phyloP scores from a whole-genome alignment of 2,797 vertebrate species.

The Enteromius treurensis region DNA sequence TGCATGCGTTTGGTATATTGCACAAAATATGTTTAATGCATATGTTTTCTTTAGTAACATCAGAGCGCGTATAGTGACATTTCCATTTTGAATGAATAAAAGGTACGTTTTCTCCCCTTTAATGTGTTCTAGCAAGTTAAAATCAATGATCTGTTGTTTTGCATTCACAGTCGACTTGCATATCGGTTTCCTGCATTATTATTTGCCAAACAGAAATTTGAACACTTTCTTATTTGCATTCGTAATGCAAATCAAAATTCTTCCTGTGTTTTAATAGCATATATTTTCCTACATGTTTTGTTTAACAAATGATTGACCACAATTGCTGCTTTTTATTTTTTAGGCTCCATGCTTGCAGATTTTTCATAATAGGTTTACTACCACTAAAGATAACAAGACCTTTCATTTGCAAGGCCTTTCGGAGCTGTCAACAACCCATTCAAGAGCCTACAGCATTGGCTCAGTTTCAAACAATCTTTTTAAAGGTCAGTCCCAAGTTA shows the following conservation, averaged over 20 bases:
- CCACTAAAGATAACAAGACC: constrained; percentile 48
- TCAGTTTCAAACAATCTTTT: constrained; percentile 42
- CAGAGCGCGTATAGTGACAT: not conserved
- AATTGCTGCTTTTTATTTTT: constrained; percentile 47
- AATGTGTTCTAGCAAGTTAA: not conserved
- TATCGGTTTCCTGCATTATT: constrained; percentile 27
- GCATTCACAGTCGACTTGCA: not conserved
- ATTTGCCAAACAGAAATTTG: constrained; percentile 43
- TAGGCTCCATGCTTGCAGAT: constrained; percentile 37
- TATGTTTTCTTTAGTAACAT: not conserved
- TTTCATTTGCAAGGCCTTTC: constrained; percentile 42
- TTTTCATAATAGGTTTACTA: constrained; percentile 34
- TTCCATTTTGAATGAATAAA: constrained; percentile 22
- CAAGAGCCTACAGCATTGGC: constrained; percentile 16
- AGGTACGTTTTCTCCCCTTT: not conserved
- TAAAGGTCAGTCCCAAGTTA: constrained; percentile 42
- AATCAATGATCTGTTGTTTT: constrained; percentile 35
- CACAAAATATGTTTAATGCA: constrained; percentile 6
- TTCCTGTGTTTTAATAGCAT: constrained; percentile 45
- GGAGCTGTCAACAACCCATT: constrained; percentile 43
- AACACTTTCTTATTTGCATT: constrained; percentile 40
- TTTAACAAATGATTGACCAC: constrained; percentile 55
- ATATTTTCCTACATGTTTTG: constrained; percentile 47
- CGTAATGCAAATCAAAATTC: constrained; percentile 45
- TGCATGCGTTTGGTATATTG: not conserved